A percentile compares a stretch with the other conserved stretches of the same genome.
These are phyloP conservation scores for Sphaerophoria rueppellii DNA, from an alignment of 2,888 invertebrate genomes.

Conservation along the genomic window DNA sequence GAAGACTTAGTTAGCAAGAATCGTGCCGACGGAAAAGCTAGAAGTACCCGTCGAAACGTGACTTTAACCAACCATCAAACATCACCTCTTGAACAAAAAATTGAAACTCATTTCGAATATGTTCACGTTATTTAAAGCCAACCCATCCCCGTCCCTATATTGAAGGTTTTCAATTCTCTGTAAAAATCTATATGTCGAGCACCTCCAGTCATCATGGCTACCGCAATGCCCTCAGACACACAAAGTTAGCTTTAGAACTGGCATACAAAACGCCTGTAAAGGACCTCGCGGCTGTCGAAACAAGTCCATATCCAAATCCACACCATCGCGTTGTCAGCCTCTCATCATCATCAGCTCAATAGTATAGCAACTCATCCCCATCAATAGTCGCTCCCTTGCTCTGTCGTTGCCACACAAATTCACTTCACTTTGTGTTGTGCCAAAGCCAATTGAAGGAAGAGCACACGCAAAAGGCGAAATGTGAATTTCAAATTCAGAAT, in stretches of 20 bases:
- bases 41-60: constrained; percentile 56
- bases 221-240: background rate
- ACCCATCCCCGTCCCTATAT: background rate
- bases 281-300: constrained; percentile 17
- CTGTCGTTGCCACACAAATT: background rate
- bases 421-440: constrained; percentile 25
- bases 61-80: constrained; percentile 47
- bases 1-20: constrained; percentile 40
- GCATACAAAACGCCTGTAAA: constrained; percentile 21
- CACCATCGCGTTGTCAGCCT: background rate
- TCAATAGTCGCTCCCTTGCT: background rate
- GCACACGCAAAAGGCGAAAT: constrained; percentile 10
- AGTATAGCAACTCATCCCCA: background rate
- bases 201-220: background rate
- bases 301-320: background rate
- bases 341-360: background rate
- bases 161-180: constrained; percentile 7
- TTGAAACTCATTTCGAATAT: constrained; percentile 18
- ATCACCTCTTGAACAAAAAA: constrained; percentile 19
- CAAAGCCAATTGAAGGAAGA: constrained; percentile 37
- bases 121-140: constrained; percentile 22
- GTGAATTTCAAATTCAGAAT: constrained; percentile 57
- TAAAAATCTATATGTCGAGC: background rate
- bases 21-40: constrained; percentile 6
- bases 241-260: constrained; percentile 8